Evolutionary conservation across 2,888 invertebrate genomes (phyloP), one percentile per base, ranked within the genome.

Genomic region (Nomada lathburiana): DNA sequence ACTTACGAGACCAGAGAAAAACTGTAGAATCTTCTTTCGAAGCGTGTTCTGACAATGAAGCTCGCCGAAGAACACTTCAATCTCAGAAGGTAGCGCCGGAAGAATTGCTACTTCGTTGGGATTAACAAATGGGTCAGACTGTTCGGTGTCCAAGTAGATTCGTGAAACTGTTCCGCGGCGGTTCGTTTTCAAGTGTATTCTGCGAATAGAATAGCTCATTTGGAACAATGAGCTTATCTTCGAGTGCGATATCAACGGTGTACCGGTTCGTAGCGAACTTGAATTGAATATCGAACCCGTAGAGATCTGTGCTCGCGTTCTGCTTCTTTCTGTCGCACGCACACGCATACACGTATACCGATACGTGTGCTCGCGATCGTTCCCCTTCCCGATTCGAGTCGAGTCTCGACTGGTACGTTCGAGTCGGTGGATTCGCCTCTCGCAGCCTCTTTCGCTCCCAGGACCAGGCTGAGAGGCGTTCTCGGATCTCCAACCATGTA

Each of bases 401-500:
- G 65, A 59, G 59, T 47, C 75, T 55, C 59, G 64, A 53, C 74
- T 70, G 70, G 73, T 72, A 50, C 65, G 69, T 18, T 53, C 53
- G 69, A 65, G 76, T 36, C 36, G 63, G 65, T 71, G 77, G 77
- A 82, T 76, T 59, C 64, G 26, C 68, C 63, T 69, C 75, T 82
- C 69, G 47, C 64, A 29, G 62, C 47, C 74, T 78, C 83, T 75
- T 86, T 86, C 81, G 80, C 84, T 70, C 88, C 67, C 85, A 73
- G 55, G 84, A 70, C 68, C 72, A 81, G 80, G 80, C 82, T 74
- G 87, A 88, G 84, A 85, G 86, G 89, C 88, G 89, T 89, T 90
- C 91, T 90, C 87, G 88, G 90, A 91, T 92, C 91, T 82, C 86
- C 79, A 89, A 89, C 91, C 91, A 88, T 90, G 89, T 91, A 93